Base-by-base conservation (phyloP, 1,140 invertebrate genomes). In the Drosophila oshimai region DNA sequence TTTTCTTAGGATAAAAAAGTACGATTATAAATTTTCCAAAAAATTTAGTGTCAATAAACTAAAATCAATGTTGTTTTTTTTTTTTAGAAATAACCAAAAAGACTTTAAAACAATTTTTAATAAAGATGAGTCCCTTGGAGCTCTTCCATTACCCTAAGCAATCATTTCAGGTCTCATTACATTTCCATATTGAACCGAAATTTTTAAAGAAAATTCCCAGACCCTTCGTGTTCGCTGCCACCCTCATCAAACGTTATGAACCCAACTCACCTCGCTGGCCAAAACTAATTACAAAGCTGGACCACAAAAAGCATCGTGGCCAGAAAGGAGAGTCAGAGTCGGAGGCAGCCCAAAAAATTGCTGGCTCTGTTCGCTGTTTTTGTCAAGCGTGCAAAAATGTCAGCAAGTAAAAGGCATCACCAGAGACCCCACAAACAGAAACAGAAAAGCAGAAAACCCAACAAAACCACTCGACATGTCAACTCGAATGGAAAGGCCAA, bases 401-500 rank as follows among this genome's bases (percentile, higher is more conserved):
- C 57, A 73, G 46, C 58, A 57, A 71, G 58, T 64, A 64, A 64
- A 64, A 49, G 61, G 61, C 26, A 64, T 47, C 20, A 9, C 57
- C 57, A 44, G 57, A 31, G 58, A 29, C 58, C 33, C 41, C 42
- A 26, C 33, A 70, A 55, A 24, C 18, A 20, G 18, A 36, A 39
- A 39, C 31, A 2, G 57, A 50, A 22, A 49, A 34, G 49, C 72
- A 58, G 28, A 42, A 70, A 76, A 72, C 58, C 75, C 72, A 72
- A 79, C 74, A 61, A 86, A 84, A 86, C 80, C 80, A 86, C 80
- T 86, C 80, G 80, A 86, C 80, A 86, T 86, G 75, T 86, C 81
- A 87, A 87, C 80, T 80, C 71, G 74, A 86, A 80, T 86, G 67
- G 80, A 83, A 83, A 65, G 58, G 33, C 7, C 20, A 18, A 46